Percentiles rank a stretch among this genome's conserved stretches.
Conservation (phyloP, 2,113 vertebrate species). For the Lampris megalopsis region DNA sequence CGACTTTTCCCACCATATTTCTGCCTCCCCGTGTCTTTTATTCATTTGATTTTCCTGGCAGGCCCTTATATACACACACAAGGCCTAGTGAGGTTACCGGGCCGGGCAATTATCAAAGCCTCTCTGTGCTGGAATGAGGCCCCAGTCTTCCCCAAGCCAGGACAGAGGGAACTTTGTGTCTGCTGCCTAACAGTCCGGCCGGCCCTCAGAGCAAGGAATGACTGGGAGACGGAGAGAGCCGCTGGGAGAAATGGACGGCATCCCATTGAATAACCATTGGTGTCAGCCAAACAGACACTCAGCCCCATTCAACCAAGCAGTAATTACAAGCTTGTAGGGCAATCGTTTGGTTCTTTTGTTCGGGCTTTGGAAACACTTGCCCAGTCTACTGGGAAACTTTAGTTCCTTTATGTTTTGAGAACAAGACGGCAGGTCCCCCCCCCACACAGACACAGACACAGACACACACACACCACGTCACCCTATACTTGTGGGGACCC, state of each 20-base stretch:
- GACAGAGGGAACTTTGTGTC: slow-evolving; percentile 81
- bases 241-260: slow-evolving; percentile 68
- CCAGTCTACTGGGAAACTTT: slow-evolving; percentile 61
- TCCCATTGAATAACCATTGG: slow-evolving; percentile 67
- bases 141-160: slow-evolving; percentile 60
- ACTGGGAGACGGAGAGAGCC: slow-evolving; percentile 65
- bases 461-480: too few relatives aligned
- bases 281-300: slow-evolving; percentile 73
- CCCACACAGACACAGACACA: background rate
- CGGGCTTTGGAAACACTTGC: slow-evolving; percentile 69
- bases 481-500: too few relatives aligned
- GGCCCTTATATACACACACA: slow-evolving; percentile 39
- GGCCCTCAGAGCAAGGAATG: slow-evolving; percentile 51
- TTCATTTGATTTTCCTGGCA: slow-evolving; percentile 71
- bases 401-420: slow-evolving; percentile 53
- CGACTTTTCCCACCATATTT: slow-evolving; percentile 33
- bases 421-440: slow-evolving; percentile 38
- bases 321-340: slow-evolving; percentile 81
- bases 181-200: slow-evolving; percentile 64
- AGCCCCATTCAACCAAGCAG: slow-evolving; percentile 68
- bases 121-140: slow-evolving; percentile 75
- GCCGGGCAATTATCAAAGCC: slow-evolving; percentile 79
- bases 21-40: slow-evolving; percentile 44
- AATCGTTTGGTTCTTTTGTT: slow-evolving; percentile 69
- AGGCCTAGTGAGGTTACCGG: slow-evolving; percentile 49